These are phyloP conservation scores for Dinocampus coccinellae DNA, from an alignment of 2,888 invertebrate genomes.

Conservation along the genomic window DNA sequence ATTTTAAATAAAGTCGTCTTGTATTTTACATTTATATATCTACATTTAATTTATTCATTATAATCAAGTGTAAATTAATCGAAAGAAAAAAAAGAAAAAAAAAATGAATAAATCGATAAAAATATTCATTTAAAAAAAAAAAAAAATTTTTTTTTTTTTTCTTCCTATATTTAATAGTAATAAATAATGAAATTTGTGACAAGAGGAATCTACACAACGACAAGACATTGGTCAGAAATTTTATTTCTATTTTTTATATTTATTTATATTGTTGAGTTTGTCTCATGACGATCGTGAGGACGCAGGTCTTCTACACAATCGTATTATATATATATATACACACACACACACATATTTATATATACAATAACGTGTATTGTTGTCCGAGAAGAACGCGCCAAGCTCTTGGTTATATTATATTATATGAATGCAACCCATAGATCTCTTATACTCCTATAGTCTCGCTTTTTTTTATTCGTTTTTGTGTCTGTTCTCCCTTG, in stretches of 20 bases:
- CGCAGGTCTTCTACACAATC: conserved; percentile 13
- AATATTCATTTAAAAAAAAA: neutral
- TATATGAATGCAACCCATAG: conserved; percentile 3
- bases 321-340: neutral
- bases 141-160: neutral
- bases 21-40: neutral
- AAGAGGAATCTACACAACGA: no score
- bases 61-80: no score
- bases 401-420: neutral
- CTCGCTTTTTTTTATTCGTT: neutral
- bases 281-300: conserved; percentile 11
- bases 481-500: neutral
- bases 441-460: conserved; percentile 1
- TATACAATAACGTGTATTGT: neutral
- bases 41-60: neutral
- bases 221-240: no score
- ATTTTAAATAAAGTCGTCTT: neutral
- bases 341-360: no score
- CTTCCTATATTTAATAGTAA: no score
- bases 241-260: neutral
- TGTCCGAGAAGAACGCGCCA: neutral
- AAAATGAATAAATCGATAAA: no score
- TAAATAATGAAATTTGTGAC: no score
- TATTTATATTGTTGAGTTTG: neutral
- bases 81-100: no score